These are phyloP conservation scores for Popillia japonica DNA, from an alignment of 1,140 invertebrate genomes.

Conservation along the genomic window DNA sequence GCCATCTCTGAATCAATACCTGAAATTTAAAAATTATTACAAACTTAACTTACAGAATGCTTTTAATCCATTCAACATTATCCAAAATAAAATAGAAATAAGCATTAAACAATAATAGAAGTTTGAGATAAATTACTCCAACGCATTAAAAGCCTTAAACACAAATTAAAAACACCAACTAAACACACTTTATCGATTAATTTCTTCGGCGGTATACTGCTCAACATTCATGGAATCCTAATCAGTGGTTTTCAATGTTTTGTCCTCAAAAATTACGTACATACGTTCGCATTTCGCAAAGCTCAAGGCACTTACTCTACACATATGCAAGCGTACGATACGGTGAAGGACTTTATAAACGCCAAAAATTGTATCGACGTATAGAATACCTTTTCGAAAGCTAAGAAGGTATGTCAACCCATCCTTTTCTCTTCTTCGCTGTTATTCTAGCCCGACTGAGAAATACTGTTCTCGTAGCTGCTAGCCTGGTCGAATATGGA, in stretches of 20 bases:
- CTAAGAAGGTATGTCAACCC: not conserved
- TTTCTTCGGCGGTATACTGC: not conserved
- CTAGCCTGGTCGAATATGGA: not conserved
- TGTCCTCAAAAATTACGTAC: constrained; percentile 27
- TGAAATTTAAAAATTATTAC: not conserved
- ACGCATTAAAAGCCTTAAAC: not conserved
- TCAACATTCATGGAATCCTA: not conserved
- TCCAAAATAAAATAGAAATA: not conserved
- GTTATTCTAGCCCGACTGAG: not conserved
- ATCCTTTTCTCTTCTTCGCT: not conserved
- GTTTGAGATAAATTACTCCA: not conserved
- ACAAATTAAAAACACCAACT: not conserved
- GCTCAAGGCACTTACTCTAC: not conserved
- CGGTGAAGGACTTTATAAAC: not conserved
- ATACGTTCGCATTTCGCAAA: constrained; percentile 2
- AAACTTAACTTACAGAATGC: not conserved
- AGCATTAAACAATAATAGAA: not conserved
- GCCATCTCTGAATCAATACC: not conserved
- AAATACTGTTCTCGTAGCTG: not conserved
- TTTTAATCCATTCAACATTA: not conserved
- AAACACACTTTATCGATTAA: not conserved
- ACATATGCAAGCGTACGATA: not conserved
- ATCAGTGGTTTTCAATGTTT: constrained; percentile 22
- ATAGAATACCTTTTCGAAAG: not conserved
- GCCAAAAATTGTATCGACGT: not conserved